Percentiles rank a stretch among this genome's conserved stretches.
These are phyloP conservation scores for Agonopterix alstromeriana DNA, from an alignment of 2,888 invertebrate genomes.

Conservation along the genomic window DNA sequence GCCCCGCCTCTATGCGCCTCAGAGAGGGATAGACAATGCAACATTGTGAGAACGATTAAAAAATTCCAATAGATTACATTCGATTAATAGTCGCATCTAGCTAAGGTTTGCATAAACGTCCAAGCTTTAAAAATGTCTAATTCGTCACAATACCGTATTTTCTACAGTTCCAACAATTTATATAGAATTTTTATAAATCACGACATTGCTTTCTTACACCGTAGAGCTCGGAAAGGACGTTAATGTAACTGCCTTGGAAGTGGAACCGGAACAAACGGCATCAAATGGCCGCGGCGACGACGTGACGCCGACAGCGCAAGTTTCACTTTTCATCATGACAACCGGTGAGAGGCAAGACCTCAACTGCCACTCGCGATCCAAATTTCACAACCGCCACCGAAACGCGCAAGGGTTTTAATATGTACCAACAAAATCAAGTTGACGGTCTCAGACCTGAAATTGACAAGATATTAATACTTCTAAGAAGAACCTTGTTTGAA, in stretches of 20 bases:
- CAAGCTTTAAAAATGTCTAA: background rate
- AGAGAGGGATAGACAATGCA: conserved; percentile 65
- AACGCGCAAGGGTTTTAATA: conserved; percentile 31
- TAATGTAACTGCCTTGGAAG: conserved; percentile 32
- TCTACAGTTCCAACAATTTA: conserved; percentile 1
- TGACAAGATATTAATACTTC: too few species aligned
- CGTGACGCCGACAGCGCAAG: conserved; percentile 50
- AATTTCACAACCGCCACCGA: conserved; percentile 68
- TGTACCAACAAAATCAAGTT: too few species aligned
- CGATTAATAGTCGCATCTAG: background rate
- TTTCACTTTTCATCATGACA: conserved; percentile 73
- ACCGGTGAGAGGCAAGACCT: conserved; percentile 70
- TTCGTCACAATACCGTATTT: background rate
- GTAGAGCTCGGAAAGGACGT: conserved; percentile 2
- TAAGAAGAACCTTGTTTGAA: too few species aligned
- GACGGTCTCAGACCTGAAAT: too few species aligned
- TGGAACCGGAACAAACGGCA: conserved; percentile 69
- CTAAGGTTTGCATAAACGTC: background rate
- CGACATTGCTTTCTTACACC: background rate
- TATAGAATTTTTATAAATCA: background rate
- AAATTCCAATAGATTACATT: conserved; percentile 34
- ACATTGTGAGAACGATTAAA: conserved; percentile 53
- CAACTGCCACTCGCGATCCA: conserved; percentile 43
- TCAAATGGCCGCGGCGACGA: conserved; percentile 56
- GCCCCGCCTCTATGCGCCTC: conserved; percentile 42